Evolutionary conservation across 2,797 vertebrate genomes (phyloP).

Genomic region (Molothrus aeneus): DNA sequence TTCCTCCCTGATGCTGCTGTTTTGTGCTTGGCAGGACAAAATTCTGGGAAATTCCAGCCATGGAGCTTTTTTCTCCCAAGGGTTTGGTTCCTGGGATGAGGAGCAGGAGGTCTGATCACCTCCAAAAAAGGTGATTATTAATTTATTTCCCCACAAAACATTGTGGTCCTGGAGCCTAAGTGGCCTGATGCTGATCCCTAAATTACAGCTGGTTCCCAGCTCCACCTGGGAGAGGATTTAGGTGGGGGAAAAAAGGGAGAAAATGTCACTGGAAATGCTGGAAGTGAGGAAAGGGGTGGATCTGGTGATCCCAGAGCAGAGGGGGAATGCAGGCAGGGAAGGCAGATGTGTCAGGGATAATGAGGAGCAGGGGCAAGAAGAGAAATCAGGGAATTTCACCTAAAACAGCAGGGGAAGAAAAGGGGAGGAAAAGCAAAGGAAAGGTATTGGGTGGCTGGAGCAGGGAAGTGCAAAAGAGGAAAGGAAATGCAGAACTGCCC

Average conservation of each 20-base stretch:
- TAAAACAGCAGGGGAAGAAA: neutral
- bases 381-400: neutral
- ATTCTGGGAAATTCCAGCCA: accelerated
- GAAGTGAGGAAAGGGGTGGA: neutral
- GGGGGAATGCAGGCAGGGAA: accelerated
- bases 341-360: neutral
- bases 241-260: neutral
- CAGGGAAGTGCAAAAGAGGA: neutral
- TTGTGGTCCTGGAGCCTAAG: accelerated
- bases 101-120: neutral
- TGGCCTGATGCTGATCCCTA: neutral
- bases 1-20: neutral
- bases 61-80: neutral
- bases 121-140: neutral
- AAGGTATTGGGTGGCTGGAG: neutral
- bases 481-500: neutral
- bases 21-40: neutral
- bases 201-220: neutral
- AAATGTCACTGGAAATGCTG: neutral
- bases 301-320: neutral
- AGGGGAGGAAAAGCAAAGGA: neutral
- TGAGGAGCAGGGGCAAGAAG: neutral
- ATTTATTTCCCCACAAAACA: neutral
- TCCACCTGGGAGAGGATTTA: neutral
- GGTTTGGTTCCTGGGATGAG: neutral